Percentiles rank a stretch among this genome's conserved stretches.
These are phyloP conservation scores for Hippolais icterina DNA, from an alignment of 2,113 vertebrate genomes.

Conservation along the genomic window DNA sequence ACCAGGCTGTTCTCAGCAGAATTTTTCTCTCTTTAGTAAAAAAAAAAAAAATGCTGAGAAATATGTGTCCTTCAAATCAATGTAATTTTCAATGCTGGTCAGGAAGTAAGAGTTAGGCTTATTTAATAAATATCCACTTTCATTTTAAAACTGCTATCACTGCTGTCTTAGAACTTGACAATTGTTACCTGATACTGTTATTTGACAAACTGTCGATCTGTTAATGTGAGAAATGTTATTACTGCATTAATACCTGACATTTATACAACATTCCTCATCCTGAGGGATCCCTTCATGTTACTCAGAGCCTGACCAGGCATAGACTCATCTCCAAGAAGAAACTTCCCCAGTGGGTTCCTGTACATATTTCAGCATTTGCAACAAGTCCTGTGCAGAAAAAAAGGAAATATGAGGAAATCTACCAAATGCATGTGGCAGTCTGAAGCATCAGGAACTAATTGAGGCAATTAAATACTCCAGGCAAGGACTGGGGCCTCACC, in stretches of 20 bases:
- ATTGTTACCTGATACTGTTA: background rate
- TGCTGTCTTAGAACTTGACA: background rate
- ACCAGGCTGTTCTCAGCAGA: background rate
- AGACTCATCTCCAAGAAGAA: background rate
- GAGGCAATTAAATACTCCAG: background rate
- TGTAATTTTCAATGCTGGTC: background rate
- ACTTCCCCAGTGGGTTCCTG: background rate
- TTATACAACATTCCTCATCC: background rate
- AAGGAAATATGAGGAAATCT: background rate
- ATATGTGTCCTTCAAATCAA: conserved; percentile 1
- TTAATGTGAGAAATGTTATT: background rate
- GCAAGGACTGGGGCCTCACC: background rate
- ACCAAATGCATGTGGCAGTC: background rate
- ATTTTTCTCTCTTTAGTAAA: conserved; percentile 11
- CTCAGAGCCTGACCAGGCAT: background rate
- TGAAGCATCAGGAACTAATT: background rate
- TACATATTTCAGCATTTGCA: background rate
- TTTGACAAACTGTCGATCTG: background rate
- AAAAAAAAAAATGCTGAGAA: conserved; percentile 23
- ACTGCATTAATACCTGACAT: background rate
- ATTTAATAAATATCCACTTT: background rate
- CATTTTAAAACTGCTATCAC: background rate
- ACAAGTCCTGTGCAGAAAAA: background rate
- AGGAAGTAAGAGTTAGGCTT: conserved; percentile 5
- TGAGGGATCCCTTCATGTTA: background rate